Evolutionary conservation across 2,888 invertebrate genomes (phyloP).

Genomic region (Resseliella maxima): DNA sequence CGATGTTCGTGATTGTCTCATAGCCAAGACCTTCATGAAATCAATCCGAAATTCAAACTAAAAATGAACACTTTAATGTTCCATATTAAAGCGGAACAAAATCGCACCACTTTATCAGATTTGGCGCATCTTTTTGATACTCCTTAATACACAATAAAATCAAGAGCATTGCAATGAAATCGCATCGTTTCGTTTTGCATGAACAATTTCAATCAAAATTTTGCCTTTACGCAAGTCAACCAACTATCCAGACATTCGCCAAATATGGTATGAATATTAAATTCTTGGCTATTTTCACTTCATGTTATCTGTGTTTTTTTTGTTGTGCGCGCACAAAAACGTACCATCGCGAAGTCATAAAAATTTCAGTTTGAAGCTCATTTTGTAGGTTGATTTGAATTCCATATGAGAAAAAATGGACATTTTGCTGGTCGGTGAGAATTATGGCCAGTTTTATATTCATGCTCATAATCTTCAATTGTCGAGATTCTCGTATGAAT

Average conservation of each 20-base stretch:
- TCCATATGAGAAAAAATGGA: background rate
- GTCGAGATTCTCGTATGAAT: background rate
- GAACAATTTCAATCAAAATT: background rate
- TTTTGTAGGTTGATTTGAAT: slow-evolving; percentile 14
- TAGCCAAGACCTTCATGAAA: slow-evolving; percentile 25
- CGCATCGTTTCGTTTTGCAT: background rate
- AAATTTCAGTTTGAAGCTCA: slow-evolving; percentile 11
- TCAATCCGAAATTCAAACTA: slow-evolving; percentile 4
- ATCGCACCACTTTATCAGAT: slow-evolving; percentile 45
- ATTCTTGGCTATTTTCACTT: background rate
- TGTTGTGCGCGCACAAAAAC: background rate
- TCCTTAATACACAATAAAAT: background rate
- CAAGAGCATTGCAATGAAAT: background rate
- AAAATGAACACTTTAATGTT: background rate
- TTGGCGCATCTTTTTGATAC: slow-evolving; percentile 56
- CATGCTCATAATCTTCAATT: background rate
- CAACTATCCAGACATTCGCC: background rate
- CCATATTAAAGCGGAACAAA: slow-evolving; percentile 40
- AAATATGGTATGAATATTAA: slow-evolving; percentile 14
- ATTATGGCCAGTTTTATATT: background rate
- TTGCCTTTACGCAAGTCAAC: background rate
- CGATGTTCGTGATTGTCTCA: background rate
- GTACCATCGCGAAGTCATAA: slow-evolving; percentile 3
- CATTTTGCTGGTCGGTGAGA: background rate
- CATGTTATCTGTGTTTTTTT: background rate